These are phyloP conservation scores for Anthopleura sola DNA, from an alignment of 64 coral and sea anemone species.

Conservation along the genomic window DNA sequence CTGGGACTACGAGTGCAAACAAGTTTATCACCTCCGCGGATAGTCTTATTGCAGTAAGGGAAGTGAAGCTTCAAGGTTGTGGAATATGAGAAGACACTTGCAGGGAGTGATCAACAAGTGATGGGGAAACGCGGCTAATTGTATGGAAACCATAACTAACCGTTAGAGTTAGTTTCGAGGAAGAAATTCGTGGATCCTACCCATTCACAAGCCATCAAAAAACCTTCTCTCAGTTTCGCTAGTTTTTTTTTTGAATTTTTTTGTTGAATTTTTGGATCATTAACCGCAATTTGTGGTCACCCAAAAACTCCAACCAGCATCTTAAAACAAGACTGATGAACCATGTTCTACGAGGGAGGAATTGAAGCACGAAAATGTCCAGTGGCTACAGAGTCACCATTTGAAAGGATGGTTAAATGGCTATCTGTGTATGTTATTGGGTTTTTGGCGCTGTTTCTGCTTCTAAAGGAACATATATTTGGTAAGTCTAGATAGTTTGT, in stretches of 20 bases:
- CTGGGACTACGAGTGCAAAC: too few relatives aligned
- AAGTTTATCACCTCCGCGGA: too few relatives aligned
- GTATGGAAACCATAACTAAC: too few relatives aligned
- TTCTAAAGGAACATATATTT: conserved; percentile 37
- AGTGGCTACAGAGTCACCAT: neutral
- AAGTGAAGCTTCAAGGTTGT: too few relatives aligned
- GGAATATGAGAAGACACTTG: too few relatives aligned
- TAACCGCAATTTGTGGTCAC: neutral
- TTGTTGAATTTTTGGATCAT: neutral
- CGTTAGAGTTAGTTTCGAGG: too few relatives aligned
- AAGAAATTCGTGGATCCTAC: too few relatives aligned
- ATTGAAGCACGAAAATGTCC: neutral
- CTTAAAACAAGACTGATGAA: neutral
- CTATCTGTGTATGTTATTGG: conserved; percentile 39
- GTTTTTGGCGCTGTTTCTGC: conserved; percentile 33
- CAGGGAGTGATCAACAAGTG: too few relatives aligned
- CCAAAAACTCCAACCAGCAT: neutral
- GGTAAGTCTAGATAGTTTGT: conserved; percentile 24
- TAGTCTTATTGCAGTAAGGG: too few relatives aligned
- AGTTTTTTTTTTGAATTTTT: neutral
- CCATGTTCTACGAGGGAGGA: neutral
- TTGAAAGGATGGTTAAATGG: conserved; percentile 8
- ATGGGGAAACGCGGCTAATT: too few relatives aligned
- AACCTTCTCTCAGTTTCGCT: neutral
- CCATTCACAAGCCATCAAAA: too few relatives aligned